Conservation (phyloP, 1,140 invertebrate genomes). For the Matsumurasca onukii region DNA sequence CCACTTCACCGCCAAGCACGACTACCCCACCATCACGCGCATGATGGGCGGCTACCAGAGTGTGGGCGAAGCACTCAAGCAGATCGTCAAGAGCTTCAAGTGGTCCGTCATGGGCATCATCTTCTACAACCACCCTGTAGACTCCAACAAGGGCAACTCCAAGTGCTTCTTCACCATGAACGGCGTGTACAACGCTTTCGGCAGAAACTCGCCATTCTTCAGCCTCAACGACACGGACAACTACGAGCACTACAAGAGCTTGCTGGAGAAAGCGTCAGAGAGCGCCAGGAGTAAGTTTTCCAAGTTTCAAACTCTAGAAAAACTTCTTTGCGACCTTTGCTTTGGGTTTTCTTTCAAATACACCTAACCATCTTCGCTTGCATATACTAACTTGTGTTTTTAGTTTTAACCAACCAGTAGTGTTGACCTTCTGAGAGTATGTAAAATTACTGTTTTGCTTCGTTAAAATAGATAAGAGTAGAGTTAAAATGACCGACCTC, state of each 20-base stretch:
- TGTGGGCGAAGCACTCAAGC: constrained; percentile 67
- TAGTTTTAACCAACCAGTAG: not conserved
- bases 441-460: too few species aligned
- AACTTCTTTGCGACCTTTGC: not conserved
- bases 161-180: constrained; percentile 71
- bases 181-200: constrained; percentile 65
- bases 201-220: constrained; percentile 53
- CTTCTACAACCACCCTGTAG: constrained; percentile 65
- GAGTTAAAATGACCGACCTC: too few species aligned
- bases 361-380: not conserved
- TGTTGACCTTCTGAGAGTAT: too few species aligned
- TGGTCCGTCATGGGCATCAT: constrained; percentile 70
- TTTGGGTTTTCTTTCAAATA: not conserved
- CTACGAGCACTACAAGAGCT: constrained; percentile 56
- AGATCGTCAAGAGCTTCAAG: constrained; percentile 66
- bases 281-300: constrained; percentile 75
- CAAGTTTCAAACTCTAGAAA: not conserved
- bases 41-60: constrained; percentile 82
- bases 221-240: constrained; percentile 62
- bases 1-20: constrained; percentile 68
- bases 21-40: constrained; percentile 79
- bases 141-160: constrained; percentile 61
- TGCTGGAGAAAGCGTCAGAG: constrained; percentile 63
- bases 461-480: too few species aligned
- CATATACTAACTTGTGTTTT: too few species aligned